Evolutionary conservation across 1,140 invertebrate genomes (phyloP).

Genomic region (Halictus rubicundus): DNA sequence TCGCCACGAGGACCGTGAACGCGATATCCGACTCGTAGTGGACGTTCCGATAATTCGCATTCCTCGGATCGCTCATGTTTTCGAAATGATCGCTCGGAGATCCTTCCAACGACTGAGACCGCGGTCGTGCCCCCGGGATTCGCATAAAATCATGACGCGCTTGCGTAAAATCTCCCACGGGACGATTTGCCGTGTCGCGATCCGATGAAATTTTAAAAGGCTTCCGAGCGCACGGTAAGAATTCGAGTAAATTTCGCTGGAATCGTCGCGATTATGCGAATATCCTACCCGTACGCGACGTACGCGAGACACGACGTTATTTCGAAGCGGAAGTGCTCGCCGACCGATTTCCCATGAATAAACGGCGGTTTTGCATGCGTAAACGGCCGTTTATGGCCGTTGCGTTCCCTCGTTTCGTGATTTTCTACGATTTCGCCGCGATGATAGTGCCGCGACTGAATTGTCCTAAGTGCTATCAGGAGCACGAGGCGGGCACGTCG

Average conservation of each 20-base stretch:
- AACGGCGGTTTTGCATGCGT: background rate
- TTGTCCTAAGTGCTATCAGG: background rate
- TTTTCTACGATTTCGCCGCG: background rate
- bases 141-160: background rate
- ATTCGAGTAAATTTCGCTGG: background rate
- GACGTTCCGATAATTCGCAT: constrained; percentile 46
- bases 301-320: background rate
- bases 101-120: background rate
- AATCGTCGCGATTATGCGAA: background rate
- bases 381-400: background rate
- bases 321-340: background rate
- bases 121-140: too few relatives aligned
- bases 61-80: background rate
- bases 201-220: background rate
- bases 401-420: background rate
- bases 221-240: background rate
- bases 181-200: background rate
- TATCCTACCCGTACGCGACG: background rate
- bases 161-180: constrained; percentile 23
- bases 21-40: constrained; percentile 64
- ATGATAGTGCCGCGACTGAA: background rate
- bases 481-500: too few relatives aligned
- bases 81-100: background rate
- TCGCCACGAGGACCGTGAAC: constrained; percentile 67
- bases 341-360: too few relatives aligned